A percentile compares a stretch with the other conserved stretches of the same genome.
phyloP scores from a whole-genome alignment of 2,113 vertebrate genomes.

The Siniperca chuatsi region DNA sequence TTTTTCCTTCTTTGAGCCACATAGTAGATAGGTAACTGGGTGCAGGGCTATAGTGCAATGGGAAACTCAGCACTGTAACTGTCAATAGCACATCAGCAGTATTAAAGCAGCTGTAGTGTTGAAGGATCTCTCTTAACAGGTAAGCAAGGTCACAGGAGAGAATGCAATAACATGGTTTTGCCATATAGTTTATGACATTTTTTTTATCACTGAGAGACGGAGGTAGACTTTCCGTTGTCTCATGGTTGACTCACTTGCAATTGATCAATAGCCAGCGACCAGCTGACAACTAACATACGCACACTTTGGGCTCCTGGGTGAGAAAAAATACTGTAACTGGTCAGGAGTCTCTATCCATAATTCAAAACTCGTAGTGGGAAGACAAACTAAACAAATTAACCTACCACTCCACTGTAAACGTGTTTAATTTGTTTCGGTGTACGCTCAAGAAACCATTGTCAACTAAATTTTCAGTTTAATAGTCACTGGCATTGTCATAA shows the following conservation, averaged over 20 bases:
- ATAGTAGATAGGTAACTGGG: conserved; percentile 8
- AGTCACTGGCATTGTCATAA: background rate
- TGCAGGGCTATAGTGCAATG: background rate
- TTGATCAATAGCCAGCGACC: background rate
- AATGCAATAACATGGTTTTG: conserved; percentile 6
- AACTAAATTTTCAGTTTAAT: background rate
- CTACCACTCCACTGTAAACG: background rate
- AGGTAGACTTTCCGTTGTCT: background rate
- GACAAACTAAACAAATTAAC: conserved; percentile 6
- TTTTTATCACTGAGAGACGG: conserved; percentile 23
- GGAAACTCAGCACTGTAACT: conserved; percentile 28
- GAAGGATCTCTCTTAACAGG: conserved; percentile 13
- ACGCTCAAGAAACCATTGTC: background rate
- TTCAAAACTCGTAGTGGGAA: background rate
- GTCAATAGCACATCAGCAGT: conserved; percentile 15
- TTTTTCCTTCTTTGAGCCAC: conserved; percentile 26
- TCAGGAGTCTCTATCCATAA: background rate
- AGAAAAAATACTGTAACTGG: background rate
- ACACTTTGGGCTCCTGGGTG: background rate
- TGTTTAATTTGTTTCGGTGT: background rate
- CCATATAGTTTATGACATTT: conserved; percentile 21
- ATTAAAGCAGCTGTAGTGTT: background rate
- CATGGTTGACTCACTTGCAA: background rate
- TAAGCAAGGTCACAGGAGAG: conserved; percentile 33
- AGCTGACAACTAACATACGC: background rate